Evolutionary conservation across 2,113 vertebrate genomes (phyloP).

Genomic region (Malurus elegans): DNA sequence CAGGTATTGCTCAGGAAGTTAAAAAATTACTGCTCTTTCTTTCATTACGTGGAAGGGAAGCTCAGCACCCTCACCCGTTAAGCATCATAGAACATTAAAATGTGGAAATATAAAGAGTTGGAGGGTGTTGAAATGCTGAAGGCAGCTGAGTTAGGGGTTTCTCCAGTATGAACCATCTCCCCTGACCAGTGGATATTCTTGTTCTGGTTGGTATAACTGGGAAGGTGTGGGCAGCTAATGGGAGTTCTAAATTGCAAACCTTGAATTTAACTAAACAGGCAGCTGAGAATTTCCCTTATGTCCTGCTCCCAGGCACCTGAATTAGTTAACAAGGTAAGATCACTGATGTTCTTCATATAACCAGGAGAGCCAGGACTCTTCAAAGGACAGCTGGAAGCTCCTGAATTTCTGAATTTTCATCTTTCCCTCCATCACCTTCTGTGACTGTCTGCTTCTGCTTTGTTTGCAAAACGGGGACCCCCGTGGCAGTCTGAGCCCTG

Average conservation of each 20-base stretch:
- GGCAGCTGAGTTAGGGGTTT: neutral
- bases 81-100: neutral
- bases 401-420: neutral
- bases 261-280: neutral
- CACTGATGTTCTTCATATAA: neutral
- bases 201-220: neutral
- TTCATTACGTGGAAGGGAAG: neutral
- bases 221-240: neutral
- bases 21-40: neutral
- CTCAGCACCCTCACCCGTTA: rapidly evolving
- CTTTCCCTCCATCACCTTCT: neutral
- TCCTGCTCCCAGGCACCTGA: neutral
- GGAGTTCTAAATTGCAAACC: neutral
- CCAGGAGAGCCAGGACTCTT: neutral
- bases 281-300: neutral
- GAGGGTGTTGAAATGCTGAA: neutral
- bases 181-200: neutral
- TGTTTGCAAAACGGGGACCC: neutral
- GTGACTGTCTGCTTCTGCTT: neutral
- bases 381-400: neutral
- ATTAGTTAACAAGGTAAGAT: neutral
- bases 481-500: neutral
- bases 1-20: neutral
- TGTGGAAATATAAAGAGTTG: neutral
- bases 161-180: neutral